Percentiles rank a stretch among this genome's conserved stretches.
These are phyloP conservation scores for Tetragonula clypearis DNA, from an alignment of 1,140 invertebrate species.

Conservation along the genomic window DNA sequence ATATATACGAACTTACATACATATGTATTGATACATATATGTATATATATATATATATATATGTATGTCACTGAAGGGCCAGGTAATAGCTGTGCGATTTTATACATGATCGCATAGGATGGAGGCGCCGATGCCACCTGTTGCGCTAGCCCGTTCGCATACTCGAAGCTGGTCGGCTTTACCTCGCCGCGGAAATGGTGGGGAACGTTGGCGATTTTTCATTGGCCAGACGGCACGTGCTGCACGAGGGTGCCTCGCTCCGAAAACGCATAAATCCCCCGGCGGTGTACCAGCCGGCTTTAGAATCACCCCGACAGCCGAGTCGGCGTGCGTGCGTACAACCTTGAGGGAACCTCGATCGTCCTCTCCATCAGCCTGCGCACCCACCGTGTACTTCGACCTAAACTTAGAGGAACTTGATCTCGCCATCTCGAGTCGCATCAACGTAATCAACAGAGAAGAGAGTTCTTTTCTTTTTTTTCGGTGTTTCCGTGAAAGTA, in stretches of 20 bases:
- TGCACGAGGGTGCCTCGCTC: constrained; percentile 76
- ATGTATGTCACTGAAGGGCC: background rate
- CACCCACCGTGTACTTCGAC: too few relatives aligned
- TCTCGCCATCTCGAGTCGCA: background rate
- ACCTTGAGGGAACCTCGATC: background rate
- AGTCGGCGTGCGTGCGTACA: constrained; percentile 53
- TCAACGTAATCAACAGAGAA: background rate
- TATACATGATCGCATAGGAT: constrained; percentile 50
- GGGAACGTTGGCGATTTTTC: constrained; percentile 39
- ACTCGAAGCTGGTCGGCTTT: constrained; percentile 48
- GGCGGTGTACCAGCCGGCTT: constrained; percentile 58
- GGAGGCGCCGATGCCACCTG: constrained; percentile 78
- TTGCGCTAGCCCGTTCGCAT: constrained; percentile 66
- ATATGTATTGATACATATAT: too few relatives aligned
- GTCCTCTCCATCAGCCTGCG: background rate
- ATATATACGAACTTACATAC: too few relatives aligned
- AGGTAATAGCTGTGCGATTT: constrained; percentile 48
- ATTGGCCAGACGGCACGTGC: constrained; percentile 80
- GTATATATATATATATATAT: background rate
- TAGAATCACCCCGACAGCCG: constrained; percentile 73
- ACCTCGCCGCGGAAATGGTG: constrained; percentile 45
- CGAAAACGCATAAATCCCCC: constrained; percentile 78
- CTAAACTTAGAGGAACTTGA: too few relatives aligned
- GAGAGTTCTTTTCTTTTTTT: background rate
- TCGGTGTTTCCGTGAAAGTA: constrained; percentile 18